Evolutionary conservation across 2,888 invertebrate genomes (phyloP), one percentile per base, ranked within the genome.

Genomic region (Hydrotaea diabolus): DNA sequence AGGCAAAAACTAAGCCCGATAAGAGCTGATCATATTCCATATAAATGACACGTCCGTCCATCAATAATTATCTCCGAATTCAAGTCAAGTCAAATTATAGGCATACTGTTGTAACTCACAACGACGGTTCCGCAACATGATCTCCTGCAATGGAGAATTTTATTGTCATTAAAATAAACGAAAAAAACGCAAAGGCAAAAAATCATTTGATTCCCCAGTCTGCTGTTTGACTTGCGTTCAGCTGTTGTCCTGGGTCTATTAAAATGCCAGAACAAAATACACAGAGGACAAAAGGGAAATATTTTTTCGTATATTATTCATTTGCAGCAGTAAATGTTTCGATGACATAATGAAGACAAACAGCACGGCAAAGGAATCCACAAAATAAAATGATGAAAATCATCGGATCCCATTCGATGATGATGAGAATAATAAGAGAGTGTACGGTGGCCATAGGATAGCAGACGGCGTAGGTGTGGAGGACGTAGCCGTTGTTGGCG

Each of bases 331-430:
- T 43, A 66, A 43, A 74, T 49, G 31, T 21, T 69, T 31, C 74
- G 74, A 75, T 26, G 75, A 80, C 80, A 75, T 75, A 69, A 80
- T 80, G 57, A 80, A 75, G 80, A 80, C 74, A 80, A 80, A 80
- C 46, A 69, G 75, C 57, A 66, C 0, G 43, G 23, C 59, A 53
- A 55, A 59, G 21, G n/a, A 49, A 8, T 19, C 23, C 39, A 73
- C 31, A 31, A 76, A 21, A 19, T 8, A 59, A 31, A 46, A 31
- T 31, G n/a, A n/a, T n/a, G n/a, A n/a, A n/a, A n/a, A n/a, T 15
- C 23, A 26, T 31, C 36, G 5, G 49, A 72, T 36, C 72, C 31
- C 17, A 23, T 43, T 77, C 49, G 49, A 49, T 23, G 62, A 21
- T 13, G n/a, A 72, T 36, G 31, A 36, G 11, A 21, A 43, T 74